A percentile compares a stretch with the other conserved stretches of the same genome.
These are phyloP conservation scores for Mechanitis mazaeus DNA, from an alignment of 2,888 invertebrate species.

Conservation along the genomic window DNA sequence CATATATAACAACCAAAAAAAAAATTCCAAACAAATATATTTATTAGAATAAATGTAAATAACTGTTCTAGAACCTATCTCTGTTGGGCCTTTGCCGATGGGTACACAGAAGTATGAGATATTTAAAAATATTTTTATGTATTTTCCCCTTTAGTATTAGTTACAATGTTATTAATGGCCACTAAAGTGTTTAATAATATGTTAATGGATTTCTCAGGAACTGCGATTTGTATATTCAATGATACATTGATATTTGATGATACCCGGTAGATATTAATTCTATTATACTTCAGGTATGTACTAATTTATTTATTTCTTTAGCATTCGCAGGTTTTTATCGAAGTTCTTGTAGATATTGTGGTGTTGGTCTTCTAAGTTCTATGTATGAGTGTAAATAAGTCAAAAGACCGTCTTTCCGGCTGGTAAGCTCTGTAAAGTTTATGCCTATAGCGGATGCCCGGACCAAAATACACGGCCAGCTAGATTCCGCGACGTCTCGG, in stretches of 20 bases:
- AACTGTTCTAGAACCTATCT: no score
- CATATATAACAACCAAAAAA: no score
- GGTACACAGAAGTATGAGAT: no score
- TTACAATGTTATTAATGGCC: no score
- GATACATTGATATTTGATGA: no score
- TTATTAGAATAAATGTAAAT: no score
- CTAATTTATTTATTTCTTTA: background rate
- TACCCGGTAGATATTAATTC: no score
- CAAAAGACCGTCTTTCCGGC: constrained; percentile 52
- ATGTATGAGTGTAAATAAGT: constrained; percentile 48
- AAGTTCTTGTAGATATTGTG: constrained; percentile 25
- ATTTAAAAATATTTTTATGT: no score
- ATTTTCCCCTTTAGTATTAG: no score
- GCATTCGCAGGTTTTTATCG: constrained; percentile 4
- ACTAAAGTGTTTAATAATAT: background rate
- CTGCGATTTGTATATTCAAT: background rate
- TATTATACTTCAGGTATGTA: constrained; percentile 27
- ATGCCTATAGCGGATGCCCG: constrained; percentile 46
- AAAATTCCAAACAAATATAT: no score
- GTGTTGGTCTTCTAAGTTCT: constrained; percentile 33
- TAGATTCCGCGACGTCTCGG: constrained; percentile 74
- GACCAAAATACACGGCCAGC: constrained; percentile 66
- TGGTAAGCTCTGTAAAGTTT: constrained; percentile 48
- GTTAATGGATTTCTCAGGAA: background rate
- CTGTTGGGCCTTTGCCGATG: no score